Evolutionary conservation across 2,888 invertebrate genomes (phyloP).

Genomic region (Xestia rhomboidea): DNA sequence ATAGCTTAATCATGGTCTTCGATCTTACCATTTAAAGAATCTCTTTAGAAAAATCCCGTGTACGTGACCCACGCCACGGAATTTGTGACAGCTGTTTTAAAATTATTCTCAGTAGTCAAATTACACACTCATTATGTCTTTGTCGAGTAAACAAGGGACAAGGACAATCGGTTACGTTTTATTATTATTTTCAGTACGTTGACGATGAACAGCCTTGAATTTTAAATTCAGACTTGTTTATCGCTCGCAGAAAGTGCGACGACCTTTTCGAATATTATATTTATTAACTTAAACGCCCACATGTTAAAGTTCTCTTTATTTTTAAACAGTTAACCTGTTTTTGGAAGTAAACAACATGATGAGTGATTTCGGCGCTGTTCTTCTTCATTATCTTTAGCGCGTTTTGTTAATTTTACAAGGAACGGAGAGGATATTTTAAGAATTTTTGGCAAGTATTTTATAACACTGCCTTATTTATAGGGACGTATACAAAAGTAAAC

Average conservation of each 20-base stretch:
- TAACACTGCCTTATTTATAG: not conserved
- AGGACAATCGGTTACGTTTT: constrained; percentile 43
- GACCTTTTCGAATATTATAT: constrained; percentile 50
- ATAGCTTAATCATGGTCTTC: not conserved
- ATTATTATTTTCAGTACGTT: constrained; percentile 38
- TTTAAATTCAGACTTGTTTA: constrained; percentile 64
- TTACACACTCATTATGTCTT: constrained; percentile 15
- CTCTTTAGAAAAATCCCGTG: constrained; percentile 3
- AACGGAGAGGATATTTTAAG: constrained; percentile 7
- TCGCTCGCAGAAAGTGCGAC: constrained; percentile 58
- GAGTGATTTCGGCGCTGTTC: constrained; percentile 6
- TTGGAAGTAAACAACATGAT: constrained; percentile 32
- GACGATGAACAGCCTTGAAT: constrained; percentile 54
- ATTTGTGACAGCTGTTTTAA: constrained; percentile 44
- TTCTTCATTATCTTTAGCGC: constrained; percentile 13
- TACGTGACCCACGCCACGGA: constrained; percentile 54
- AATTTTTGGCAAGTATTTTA: not conserved
- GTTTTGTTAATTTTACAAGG: constrained; percentile 11
- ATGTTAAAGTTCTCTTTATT: constrained; percentile 15
- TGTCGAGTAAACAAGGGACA: constrained; percentile 45
- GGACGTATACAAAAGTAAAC: not conserved
- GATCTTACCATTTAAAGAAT: not conserved
- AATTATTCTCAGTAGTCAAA: constrained; percentile 25
- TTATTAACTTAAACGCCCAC: constrained; percentile 38
- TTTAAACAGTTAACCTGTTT: constrained; percentile 48